Evolutionary conservation across 23 tunicate species (phyloP).

Genomic region (Styela clava): DNA sequence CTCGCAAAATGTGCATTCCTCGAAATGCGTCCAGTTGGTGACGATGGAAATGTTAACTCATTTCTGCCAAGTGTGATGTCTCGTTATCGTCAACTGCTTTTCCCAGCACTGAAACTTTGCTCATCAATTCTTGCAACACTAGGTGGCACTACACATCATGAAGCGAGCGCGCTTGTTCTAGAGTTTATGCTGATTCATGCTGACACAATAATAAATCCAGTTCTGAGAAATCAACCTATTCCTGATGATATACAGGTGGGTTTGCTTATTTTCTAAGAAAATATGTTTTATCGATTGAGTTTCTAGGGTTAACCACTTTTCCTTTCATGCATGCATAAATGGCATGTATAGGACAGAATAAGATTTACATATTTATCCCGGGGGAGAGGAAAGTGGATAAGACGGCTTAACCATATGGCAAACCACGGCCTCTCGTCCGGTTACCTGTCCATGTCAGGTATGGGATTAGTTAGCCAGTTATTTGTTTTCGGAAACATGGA

Average conservation of each 20-base stretch:
- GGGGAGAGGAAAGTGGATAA: too few relatives aligned
- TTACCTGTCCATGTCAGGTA: too few relatives aligned
- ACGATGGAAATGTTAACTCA: constrained; percentile 27
- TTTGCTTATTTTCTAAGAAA: background rate
- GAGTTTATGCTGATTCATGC: constrained; percentile 74
- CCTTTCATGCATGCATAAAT: too few relatives aligned
- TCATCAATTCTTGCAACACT: constrained; percentile 52
- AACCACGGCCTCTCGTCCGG: too few relatives aligned
- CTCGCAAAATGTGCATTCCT: constrained; percentile 65
- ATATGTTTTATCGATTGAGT: too few relatives aligned
- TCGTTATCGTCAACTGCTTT: constrained; percentile 73
- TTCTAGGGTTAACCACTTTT: too few relatives aligned
- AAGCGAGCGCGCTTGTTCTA: constrained; percentile 52
- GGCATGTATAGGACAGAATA: too few relatives aligned
- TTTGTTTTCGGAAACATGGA: too few relatives aligned
- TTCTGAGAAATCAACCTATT: constrained; percentile 28
- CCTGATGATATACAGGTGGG: constrained; percentile 21
- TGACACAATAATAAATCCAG: constrained; percentile 45
- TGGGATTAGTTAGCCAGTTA: too few relatives aligned
- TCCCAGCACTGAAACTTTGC: constrained; percentile 72
- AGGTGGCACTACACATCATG: constrained; percentile 71
- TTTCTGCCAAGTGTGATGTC: constrained; percentile 28
- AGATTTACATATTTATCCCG: too few relatives aligned
- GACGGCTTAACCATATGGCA: too few relatives aligned
- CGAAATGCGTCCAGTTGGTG: constrained; percentile 46